Evolutionary conservation across 2,113 vertebrate species (phyloP).

Genomic region (Sturnus vulgaris): DNA sequence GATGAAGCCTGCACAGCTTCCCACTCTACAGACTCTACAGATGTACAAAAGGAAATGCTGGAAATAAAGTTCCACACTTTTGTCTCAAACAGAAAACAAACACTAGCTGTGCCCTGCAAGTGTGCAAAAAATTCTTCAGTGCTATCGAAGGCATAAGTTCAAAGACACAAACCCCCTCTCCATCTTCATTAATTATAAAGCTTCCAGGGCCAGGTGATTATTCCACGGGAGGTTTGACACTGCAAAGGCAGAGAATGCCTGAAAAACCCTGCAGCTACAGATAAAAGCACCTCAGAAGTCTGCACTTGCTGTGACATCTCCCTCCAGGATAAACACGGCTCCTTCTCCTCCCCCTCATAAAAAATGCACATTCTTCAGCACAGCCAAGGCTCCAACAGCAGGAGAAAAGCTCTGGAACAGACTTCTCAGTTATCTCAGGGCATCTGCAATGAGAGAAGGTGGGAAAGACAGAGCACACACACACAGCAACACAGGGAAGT

Average conservation of each 20-base stretch:
- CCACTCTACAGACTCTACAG: not conserved
- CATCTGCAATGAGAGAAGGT: not conserved
- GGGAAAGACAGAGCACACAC: not conserved
- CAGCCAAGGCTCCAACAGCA: not conserved
- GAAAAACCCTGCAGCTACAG: constrained; percentile 26
- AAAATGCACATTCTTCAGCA: not conserved
- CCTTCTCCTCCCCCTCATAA: not conserved
- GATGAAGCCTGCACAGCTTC: not conserved
- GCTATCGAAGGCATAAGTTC: constrained; percentile 4
- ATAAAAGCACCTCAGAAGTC: constrained; percentile 53
- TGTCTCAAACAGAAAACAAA: not conserved
- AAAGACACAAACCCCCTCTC: constrained; percentile 21
- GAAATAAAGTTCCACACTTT: not conserved
- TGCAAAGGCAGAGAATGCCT: constrained; percentile 15
- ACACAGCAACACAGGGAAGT: not conserved
- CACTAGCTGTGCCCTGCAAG: not conserved
- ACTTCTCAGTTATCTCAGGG: not conserved
- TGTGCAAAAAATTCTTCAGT: not conserved
- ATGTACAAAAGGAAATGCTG: not conserved
- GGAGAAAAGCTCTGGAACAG: not conserved
- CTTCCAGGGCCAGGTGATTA: constrained; percentile 7
- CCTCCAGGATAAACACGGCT: constrained; percentile 32
- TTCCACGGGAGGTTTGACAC: constrained; percentile 27
- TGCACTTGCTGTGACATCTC: constrained; percentile 22
- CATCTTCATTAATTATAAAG: constrained; percentile 38